These are phyloP conservation scores for Eupithecia pulchellata DNA, from an alignment of 2,888 invertebrate genomes.

Conservation along the genomic window DNA sequence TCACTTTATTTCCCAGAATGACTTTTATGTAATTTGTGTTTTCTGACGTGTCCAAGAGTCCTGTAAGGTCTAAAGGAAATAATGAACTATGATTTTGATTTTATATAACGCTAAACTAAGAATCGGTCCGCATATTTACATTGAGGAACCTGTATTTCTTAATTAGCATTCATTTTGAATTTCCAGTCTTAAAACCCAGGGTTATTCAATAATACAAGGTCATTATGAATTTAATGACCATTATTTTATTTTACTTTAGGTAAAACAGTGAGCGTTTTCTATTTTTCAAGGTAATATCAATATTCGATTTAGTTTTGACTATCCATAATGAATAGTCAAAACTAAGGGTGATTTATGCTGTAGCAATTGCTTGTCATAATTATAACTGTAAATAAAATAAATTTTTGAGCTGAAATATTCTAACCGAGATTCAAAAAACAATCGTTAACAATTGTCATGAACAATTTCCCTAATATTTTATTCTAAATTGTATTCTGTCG, in stretches of 20 bases:
- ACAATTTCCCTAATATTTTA: too few relatives aligned
- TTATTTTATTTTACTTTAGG: conserved; percentile 1
- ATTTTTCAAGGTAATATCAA: neutral
- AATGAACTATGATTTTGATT: too few relatives aligned
- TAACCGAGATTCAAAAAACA: neutral
- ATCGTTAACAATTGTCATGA: neutral
- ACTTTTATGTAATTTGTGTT: too few relatives aligned
- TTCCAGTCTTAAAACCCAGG: neutral
- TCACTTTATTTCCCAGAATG: too few relatives aligned
- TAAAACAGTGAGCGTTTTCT: neutral
- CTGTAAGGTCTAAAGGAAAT: too few relatives aligned
- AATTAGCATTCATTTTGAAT: neutral
- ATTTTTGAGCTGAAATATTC: neutral
- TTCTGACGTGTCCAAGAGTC: too few relatives aligned
- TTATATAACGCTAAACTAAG: too few relatives aligned
- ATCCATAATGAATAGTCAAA: too few relatives aligned
- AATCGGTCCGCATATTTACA: neutral
- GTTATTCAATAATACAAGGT: neutral
- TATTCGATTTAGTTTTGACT: neutral
- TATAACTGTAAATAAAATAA: neutral
- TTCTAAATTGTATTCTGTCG: too few relatives aligned
- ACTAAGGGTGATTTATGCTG: too few relatives aligned
- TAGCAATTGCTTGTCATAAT: neutral
- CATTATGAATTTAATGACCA: neutral
- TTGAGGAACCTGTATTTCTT: neutral